Evolutionary conservation across 2,113 vertebrate genomes (phyloP), one percentile per base, ranked within the genome.

Genomic region (Carassius auratus): DNA sequence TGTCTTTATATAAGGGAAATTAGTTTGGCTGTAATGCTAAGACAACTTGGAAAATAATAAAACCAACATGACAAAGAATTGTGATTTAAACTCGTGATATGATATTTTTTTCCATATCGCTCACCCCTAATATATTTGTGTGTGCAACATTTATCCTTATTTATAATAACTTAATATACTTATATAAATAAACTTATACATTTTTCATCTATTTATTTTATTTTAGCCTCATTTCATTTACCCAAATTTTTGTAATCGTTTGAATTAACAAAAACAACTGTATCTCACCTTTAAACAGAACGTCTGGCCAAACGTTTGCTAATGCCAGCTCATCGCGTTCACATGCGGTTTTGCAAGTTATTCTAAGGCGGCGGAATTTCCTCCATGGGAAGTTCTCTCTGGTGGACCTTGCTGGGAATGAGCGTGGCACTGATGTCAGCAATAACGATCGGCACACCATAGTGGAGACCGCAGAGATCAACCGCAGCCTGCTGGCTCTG

Each of bases 401-500:
- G 90, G 96, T 99, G 30, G 98, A 99, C 90, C 92, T 99, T 91
- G 98, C 98, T n/a, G 98, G 98, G 61, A 99, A 99, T 0, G 98
- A 99, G 90, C 95, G 98, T 36, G 98, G 98, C 6, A 97, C 93
- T 0, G 97, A 99, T 38, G 97, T 97, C 13, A 94, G 94, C 71
- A 97, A 94, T 88, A 97, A 96, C 33, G 97, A 99, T 91, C 93
- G 97, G 82, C 95, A 94, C 92, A 98, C 97, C 50, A 92, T 97
- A 80, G 95, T 97, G 90, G 98, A 99, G 92, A 97, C 96, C 0
- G 96, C 97, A 0, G 97, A 99, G 92, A 99, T 99, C 93, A 99
- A 99, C 90, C 97, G 97, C 87, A 99, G 98, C 88, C 95, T 99
- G 23, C 92, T 99, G 90, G 97, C 98, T 76, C 92, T 99, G 62